Percentiles rank a stretch among this genome's conserved stretches.
phyloP scores from a whole-genome alignment of 2,888 invertebrate species.

The Aphidoletes aphidimyza region DNA sequence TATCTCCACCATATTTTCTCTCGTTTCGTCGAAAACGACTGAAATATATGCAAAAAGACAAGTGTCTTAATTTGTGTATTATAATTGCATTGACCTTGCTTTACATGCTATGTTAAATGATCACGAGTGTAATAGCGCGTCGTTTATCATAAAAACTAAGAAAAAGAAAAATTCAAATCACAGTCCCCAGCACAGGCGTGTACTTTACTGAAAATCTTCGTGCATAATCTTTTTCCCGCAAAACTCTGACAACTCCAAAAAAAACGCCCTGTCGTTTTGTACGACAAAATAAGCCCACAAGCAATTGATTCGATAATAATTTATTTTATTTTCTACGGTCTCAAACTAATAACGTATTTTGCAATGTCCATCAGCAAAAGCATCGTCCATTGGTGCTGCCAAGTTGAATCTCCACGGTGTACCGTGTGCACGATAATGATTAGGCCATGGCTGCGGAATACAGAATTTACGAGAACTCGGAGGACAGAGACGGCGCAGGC shows the following conservation, averaged over 20 bases:
- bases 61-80: too few species aligned
- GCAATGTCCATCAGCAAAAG: neutral
- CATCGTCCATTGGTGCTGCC: neutral
- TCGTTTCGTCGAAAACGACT: too few species aligned
- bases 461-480: neutral
- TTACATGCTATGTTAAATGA: too few species aligned
- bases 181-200: neutral
- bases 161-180: too few species aligned
- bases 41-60: too few species aligned
- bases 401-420: slow-evolving; percentile 20
- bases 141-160: too few species aligned
- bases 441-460: neutral
- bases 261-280: slow-evolving; percentile 3
- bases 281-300: neutral
- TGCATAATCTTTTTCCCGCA: neutral
- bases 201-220: neutral
- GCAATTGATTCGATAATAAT: neutral
- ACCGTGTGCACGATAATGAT: neutral
- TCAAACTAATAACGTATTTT: neutral
- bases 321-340: neutral
- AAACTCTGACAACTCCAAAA: neutral
- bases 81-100: too few species aligned
- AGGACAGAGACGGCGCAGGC: neutral
- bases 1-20: too few species aligned
- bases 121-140: too few species aligned